These are phyloP conservation scores for Drosophila punjabiensis DNA, from an alignment of 1,140 invertebrate genomes.

Conservation along the genomic window DNA sequence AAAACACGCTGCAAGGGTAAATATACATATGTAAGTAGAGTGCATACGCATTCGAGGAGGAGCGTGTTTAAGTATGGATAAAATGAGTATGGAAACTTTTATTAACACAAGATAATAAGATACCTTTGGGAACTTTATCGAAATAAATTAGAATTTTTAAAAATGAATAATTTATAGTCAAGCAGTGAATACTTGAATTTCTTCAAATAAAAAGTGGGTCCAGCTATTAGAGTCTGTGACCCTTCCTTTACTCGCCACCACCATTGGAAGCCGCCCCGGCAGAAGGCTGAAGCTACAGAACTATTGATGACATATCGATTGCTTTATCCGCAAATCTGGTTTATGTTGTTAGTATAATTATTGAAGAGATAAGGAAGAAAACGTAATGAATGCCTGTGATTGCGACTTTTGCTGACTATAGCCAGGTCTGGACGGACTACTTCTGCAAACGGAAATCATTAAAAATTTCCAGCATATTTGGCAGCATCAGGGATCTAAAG, in stretches of 20 bases:
- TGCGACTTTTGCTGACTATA: constrained; percentile 65
- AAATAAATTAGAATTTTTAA: too few species aligned
- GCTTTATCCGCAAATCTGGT: constrained; percentile 31
- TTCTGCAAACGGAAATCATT: constrained; percentile 67
- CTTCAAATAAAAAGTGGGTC: neutral
- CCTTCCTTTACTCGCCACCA: constrained; percentile 21
- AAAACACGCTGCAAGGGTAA: too few species aligned
- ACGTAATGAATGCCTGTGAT: constrained; percentile 52
- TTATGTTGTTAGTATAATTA: constrained; percentile 18
- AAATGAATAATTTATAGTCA: neutral
- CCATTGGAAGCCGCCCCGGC: neutral
- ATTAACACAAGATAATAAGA: too few species aligned
- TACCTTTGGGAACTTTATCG: too few species aligned
- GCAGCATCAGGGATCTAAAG: constrained; percentile 40
- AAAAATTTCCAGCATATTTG: constrained; percentile 78
- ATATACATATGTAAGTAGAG: too few species aligned
- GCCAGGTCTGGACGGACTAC: constrained; percentile 13
- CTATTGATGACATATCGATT: constrained; percentile 76
- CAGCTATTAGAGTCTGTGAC: neutral
- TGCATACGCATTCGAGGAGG: too few species aligned
- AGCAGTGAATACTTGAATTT: too few species aligned
- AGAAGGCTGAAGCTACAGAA: constrained; percentile 16
- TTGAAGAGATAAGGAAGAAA: constrained; percentile 12
- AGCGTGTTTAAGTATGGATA: too few species aligned
- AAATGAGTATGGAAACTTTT: too few species aligned